Evolutionary conservation across 2,113 vertebrate species (phyloP), one percentile per base, ranked within the genome.

Genomic region (Orientallactaga bullata): DNA sequence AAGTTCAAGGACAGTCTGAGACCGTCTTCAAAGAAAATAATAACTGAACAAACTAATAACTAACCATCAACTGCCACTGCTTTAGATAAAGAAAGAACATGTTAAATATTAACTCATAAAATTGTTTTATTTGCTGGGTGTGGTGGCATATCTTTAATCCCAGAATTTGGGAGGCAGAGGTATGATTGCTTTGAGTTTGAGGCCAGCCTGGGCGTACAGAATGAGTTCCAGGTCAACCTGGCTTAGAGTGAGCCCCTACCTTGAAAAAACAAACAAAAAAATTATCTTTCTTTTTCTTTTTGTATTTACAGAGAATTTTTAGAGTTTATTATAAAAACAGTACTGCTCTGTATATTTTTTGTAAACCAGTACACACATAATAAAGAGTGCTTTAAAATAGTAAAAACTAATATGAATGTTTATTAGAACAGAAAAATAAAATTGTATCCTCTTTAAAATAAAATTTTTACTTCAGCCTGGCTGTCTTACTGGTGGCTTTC

Each of bases 361-460:
- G 15, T 73, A 21, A 89, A n/a, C 17, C 32, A 85, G 28, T 39
- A 85, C 12, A 79, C 90, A 47, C 12, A 73, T 51, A 93, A 39
- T 78, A 26, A 39, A 47, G 26, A 78, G n/a, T 93, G 74, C 76
- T 88, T 73, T 83, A 96, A 88, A 11, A 61, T 93, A 88, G 4
- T 93, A 72, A 94, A 88, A 95, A 93, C 7, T 15, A 37, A 42
- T 13, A 61, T 39, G 72, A 68, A 66, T 61, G 39, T 10, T 55
- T 55, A 55, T 35, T 85, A 81, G 58, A 89, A 91, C 80, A 9
- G 0, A n/a, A 82, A 88, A 77, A 63, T 80, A 87, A 71, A 96
- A 92, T 7, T 55, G 23, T 10, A 88, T 13, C 37, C 16, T 74
- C 74, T 84, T 91, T 93, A 94, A 95, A 95, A 89, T 6, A 84